Percentiles rank a stretch among this genome's conserved stretches.
Evolutionary conservation across 1,140 invertebrate genomes (phyloP).

Genomic region (Euura saliciscinereae): DNA sequence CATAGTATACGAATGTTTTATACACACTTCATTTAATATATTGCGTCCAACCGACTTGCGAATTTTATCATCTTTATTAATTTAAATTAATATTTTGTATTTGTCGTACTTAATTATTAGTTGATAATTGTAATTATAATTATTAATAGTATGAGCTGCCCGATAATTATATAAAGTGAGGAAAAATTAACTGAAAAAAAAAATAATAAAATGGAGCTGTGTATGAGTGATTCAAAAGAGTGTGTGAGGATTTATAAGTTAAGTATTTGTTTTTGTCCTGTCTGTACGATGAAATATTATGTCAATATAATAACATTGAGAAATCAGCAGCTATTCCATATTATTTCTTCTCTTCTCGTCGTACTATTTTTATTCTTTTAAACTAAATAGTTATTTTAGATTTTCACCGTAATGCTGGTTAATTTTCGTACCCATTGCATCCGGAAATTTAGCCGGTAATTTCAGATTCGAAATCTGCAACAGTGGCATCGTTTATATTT

Average conservation of each 20-base stretch:
- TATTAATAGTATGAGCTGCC: neutral
- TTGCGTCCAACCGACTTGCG: neutral
- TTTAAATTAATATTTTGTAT: neutral
- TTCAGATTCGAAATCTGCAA: too few relatives aligned
- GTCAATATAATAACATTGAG: constrained; percentile 22
- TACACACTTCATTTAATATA: neutral
- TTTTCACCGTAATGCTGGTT: too few relatives aligned
- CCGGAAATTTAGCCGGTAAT: too few relatives aligned
- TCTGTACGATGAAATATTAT: constrained; percentile 15
- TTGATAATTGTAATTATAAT: neutral
- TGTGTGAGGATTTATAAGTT: neutral
- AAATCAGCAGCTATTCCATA: neutral
- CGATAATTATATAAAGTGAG: neutral
- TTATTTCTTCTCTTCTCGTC: neutral
- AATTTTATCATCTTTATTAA: neutral
- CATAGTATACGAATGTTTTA: constrained; percentile 1
- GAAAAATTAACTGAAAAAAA: neutral
- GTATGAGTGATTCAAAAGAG: neutral
- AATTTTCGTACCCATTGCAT: too few relatives aligned
- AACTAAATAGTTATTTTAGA: too few relatives aligned
- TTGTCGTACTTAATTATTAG: constrained; percentile 3
- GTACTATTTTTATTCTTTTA: too few relatives aligned
- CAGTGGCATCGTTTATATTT: too few relatives aligned
- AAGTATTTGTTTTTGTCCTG: constrained; percentile 5
- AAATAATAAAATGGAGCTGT: neutral